A percentile compares a stretch with the other conserved stretches of the same genome.
Conservation (phyloP, 1,140 invertebrate genomes). For the Drosophila littoralis region DNA sequence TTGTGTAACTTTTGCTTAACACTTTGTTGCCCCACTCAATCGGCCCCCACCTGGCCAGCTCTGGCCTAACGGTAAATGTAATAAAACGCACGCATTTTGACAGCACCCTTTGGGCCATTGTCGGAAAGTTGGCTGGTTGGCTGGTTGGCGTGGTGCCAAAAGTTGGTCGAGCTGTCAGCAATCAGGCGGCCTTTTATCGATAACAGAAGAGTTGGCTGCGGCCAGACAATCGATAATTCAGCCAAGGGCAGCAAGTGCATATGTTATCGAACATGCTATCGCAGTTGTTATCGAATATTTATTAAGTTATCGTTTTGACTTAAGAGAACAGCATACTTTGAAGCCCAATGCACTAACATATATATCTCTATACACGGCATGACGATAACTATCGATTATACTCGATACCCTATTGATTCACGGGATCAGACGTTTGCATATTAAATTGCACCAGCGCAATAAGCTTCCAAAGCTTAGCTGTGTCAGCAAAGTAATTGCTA, state of each 20-base stretch:
- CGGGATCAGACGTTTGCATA: too few relatives aligned
- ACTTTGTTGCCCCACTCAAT: conserved; percentile 22
- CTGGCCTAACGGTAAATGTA: conserved; percentile 28
- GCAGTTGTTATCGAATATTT: too few relatives aligned
- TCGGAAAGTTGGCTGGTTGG: conserved; percentile 22
- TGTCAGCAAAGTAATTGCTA: too few relatives aligned
- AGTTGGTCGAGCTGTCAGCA: conserved; percentile 9
- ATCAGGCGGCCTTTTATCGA: neutral
- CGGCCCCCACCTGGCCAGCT: neutral
- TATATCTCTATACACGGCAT: too few relatives aligned
- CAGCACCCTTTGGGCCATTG: conserved; percentile 39
- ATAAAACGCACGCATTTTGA: conserved; percentile 47
- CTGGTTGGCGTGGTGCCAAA: neutral
- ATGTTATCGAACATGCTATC: neutral
- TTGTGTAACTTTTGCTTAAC: conserved; percentile 68
- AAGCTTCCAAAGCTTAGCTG: too few relatives aligned
- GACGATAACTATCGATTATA: too few relatives aligned
- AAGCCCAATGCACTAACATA: too few relatives aligned
- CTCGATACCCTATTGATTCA: too few relatives aligned
- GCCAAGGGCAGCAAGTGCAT: too few relatives aligned
- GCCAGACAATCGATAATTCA: neutral
- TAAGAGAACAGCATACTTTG: too few relatives aligned
- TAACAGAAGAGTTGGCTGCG: neutral
- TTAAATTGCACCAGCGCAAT: too few relatives aligned
- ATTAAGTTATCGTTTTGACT: too few relatives aligned